Evolutionary conservation across 2,888 invertebrate species (phyloP).

Genomic region (Caprella mutica): DNA sequence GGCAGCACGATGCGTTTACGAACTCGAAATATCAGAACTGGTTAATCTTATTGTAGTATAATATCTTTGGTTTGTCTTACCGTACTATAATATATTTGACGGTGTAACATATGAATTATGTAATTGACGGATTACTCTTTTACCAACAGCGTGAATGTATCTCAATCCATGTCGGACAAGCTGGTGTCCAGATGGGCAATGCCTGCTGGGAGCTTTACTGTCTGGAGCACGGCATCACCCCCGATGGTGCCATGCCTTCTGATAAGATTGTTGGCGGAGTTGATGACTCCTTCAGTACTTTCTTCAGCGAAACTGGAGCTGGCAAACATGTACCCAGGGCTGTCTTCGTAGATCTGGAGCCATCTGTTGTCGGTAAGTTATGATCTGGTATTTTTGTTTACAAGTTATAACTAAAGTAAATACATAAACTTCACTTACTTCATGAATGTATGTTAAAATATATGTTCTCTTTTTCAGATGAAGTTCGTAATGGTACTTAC

Average conservation of each 20-base stretch:
- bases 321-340: slow-evolving; percentile 81
- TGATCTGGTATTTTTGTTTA: too few species aligned
- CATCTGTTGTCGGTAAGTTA: slow-evolving; percentile 67
- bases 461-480: slow-evolving; percentile 49
- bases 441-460: too few species aligned
- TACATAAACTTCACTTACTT: too few species aligned
- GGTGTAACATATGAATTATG: too few species aligned
- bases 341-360: slow-evolving; percentile 76
- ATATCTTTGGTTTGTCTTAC: too few species aligned
- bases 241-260: slow-evolving; percentile 58
- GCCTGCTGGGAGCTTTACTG: too few species aligned
- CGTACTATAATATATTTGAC: too few species aligned
- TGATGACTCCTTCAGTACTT: slow-evolving; percentile 48
- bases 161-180: slow-evolving; percentile 44
- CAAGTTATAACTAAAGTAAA: too few species aligned
- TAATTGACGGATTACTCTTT: too few species aligned
- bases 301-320: slow-evolving; percentile 57
- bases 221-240: slow-evolving; percentile 46
- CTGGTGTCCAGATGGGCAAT: slow-evolving; percentile 48
- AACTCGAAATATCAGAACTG: too few species aligned
- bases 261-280: slow-evolving; percentile 37
- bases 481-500: slow-evolving; percentile 86
- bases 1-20: too few species aligned
- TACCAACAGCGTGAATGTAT: slow-evolving; percentile 43
- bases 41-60: too few species aligned